phyloP scores from a whole-genome alignment of 2,113 vertebrate genomes.

The Tilapia sparmanii region DNA sequence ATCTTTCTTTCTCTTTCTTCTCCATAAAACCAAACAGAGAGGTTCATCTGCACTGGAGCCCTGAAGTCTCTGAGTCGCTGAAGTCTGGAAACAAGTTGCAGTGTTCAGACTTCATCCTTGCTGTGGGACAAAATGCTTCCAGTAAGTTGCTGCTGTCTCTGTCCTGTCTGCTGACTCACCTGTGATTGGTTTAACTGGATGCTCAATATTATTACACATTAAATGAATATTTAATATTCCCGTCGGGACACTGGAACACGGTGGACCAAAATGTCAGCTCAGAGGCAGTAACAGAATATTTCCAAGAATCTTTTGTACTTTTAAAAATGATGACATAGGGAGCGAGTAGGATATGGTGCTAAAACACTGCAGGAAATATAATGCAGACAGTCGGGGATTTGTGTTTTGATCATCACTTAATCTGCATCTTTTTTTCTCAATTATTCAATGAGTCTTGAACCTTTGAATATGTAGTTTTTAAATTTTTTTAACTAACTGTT shows the following conservation, averaged over 20 bases:
- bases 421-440: background rate
- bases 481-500: background rate
- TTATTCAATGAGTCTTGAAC: background rate
- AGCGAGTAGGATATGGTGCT: background rate
- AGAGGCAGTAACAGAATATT: background rate
- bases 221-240: background rate
- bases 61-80: slow-evolving; percentile 18
- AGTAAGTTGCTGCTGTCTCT: slow-evolving; percentile 42
- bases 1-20: background rate
- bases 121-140: slow-evolving; percentile 69
- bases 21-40: slow-evolving; percentile 30
- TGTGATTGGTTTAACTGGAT: background rate
- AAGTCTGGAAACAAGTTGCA: slow-evolving; percentile 44
- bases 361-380: background rate
- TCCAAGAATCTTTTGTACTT: background rate
- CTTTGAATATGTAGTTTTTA: background rate
- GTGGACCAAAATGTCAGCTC: background rate
- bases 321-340: background rate
- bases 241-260: background rate
- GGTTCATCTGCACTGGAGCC: slow-evolving; percentile 55
- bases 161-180: background rate
- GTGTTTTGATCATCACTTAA: background rate
- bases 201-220: background rate
- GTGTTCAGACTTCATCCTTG: slow-evolving; percentile 67
- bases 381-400: background rate